These are phyloP conservation scores for Apteryx mantelli DNA, from an alignment of 2,113 vertebrate genomes.

Conservation along the genomic window DNA sequence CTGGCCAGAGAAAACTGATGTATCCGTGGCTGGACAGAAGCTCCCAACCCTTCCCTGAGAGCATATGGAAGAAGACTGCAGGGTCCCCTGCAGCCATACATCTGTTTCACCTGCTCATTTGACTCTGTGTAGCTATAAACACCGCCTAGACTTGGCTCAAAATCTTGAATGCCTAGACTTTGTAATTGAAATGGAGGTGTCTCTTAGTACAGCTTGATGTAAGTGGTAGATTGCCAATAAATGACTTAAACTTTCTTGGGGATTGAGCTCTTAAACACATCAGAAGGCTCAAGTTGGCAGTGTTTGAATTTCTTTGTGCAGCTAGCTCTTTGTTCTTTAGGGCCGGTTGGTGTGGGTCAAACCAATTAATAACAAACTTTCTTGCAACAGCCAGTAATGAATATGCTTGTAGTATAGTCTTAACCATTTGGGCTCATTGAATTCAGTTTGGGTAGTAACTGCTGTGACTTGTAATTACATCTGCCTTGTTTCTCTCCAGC, in stretches of 20 bases:
- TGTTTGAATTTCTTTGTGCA: neutral
- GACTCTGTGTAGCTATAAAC: neutral
- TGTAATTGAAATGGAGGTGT: neutral
- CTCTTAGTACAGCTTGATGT: accelerated
- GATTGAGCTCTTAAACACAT: neutral
- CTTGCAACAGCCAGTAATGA: neutral
- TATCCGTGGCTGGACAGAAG: too few relatives aligned
- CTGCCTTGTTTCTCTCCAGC: neutral
- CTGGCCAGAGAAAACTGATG: neutral
- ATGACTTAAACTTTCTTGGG: neutral
- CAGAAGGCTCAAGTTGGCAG: neutral
- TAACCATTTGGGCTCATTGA: neutral
- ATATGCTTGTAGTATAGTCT: neutral
- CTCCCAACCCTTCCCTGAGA: neutral
- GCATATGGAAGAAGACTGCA: too few relatives aligned
- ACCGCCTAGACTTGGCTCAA: neutral
- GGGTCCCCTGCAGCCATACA: too few relatives aligned
- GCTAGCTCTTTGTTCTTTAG: neutral
- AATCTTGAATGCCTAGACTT: neutral
- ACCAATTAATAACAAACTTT: neutral
- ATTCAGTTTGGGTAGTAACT: neutral
- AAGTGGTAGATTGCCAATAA: neutral
- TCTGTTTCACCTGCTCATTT: neutral
- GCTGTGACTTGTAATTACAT: neutral
- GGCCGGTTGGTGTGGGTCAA: neutral